Evolutionary conservation across 2,888 invertebrate genomes (phyloP).

Genomic region (Deroplatys truncata): DNA sequence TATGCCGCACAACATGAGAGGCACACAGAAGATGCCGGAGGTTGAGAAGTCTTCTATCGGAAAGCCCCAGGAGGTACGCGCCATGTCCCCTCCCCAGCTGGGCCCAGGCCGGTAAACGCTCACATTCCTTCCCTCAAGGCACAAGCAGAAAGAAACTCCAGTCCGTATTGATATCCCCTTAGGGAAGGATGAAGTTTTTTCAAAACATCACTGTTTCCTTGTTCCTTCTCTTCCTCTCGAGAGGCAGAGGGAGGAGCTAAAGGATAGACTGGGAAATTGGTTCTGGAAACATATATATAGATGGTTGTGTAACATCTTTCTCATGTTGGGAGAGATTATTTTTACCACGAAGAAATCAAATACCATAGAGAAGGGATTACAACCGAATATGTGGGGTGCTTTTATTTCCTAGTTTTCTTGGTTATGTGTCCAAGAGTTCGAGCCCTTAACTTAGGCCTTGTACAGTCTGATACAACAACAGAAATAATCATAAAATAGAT

Average conservation of each 20-base stretch:
- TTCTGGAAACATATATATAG: background rate
- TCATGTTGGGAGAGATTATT: background rate
- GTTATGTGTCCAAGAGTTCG: too few relatives aligned
- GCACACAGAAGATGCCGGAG: background rate
- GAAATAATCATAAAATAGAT: too few relatives aligned
- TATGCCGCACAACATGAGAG: background rate
- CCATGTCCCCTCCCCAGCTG: too few relatives aligned
- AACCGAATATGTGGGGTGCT: background rate
- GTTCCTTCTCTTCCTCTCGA: background rate
- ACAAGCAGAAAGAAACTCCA: background rate
- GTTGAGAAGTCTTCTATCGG: background rate
- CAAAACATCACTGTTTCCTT: background rate
- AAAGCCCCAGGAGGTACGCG: background rate
- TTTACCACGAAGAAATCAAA: background rate
- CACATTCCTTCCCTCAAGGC: background rate
- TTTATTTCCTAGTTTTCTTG: too few relatives aligned
- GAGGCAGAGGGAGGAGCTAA: too few relatives aligned
- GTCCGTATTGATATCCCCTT: background rate
- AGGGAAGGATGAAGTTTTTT: background rate
- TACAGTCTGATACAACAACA: too few relatives aligned
- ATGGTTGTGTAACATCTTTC: background rate
- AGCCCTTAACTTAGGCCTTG: too few relatives aligned
- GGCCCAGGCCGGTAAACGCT: background rate
- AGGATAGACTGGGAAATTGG: background rate
- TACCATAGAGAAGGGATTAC: background rate